Evolutionary conservation across 2,797 vertebrate species (phyloP), one percentile per base, ranked within the genome.

Genomic region (Pipistrellus pipistrellus): DNA sequence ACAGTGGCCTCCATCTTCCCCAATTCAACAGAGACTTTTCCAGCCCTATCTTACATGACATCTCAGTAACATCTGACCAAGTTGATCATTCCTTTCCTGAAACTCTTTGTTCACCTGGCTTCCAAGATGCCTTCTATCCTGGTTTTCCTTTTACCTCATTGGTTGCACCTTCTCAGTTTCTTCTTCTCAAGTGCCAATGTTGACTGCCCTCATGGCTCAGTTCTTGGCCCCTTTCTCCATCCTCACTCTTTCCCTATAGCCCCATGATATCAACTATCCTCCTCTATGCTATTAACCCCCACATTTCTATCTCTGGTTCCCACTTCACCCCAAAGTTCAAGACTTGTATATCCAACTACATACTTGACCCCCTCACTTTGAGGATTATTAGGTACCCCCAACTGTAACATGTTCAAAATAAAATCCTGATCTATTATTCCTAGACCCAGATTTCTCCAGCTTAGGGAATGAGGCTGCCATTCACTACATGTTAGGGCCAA

Each of bases 241-340:
- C 27, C 11, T 84, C n/a, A 64, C 51, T 80, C 18, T 64, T 35
- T 41, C 30, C 27, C 18, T 77, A 9, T 11, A 41, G 53, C 7
- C 41, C 75, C 46, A 30, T 20, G 20, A 90, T 20, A 83, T 55
- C 30, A 66, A 76, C 38, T 30, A 64, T 57, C n/a, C 66, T 46
- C 27, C 71, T 57, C 44, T 62, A 4, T 14, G 21, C 9, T 76
- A 2, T 71, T 76, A 93, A 64, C 9, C 13, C 14, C 55, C 27
- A 51, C 25, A 66, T 72, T 86, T 91, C 92, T 48, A 51, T 89
- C 35, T 41, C 59, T 53, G 51, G 48, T 23, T 91, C 82, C 64
- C 72, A 84, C 21, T 90, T 90, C 14, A 68, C 59, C n/a, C 38
- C 53, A 64, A 30, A 62, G 32, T 41, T 73, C 72, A 71, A 48